These are phyloP conservation scores for Mycalesis mineus DNA, from an alignment of 2,888 invertebrate genomes.

Conservation along the genomic window DNA sequence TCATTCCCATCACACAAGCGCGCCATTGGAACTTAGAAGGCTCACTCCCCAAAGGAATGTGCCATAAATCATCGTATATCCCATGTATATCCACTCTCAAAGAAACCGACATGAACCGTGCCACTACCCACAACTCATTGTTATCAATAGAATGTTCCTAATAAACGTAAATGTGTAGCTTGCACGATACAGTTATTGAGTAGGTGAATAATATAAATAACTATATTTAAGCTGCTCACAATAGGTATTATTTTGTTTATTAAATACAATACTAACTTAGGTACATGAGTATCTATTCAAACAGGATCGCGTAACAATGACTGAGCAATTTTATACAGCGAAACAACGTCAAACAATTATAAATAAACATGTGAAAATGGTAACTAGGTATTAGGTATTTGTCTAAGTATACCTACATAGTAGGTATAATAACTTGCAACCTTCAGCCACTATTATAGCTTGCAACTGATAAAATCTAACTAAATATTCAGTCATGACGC, in stretches of 20 bases:
- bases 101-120: conserved; percentile 27
- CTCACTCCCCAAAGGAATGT: conserved; percentile 59
- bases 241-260: not conserved
- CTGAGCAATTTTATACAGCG: not conserved
- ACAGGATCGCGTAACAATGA: not conserved
- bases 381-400: not conserved
- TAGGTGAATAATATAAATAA: not conserved
- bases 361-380: not conserved
- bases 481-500: no score
- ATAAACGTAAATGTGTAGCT: conserved; percentile 16
- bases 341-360: not conserved
- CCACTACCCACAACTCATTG: conserved; percentile 20
- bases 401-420: not conserved
- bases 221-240: not conserved
- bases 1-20: conserved; percentile 55
- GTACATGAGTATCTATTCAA: not conserved
- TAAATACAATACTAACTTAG: not conserved
- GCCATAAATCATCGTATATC: conserved; percentile 60
- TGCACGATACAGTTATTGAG: conserved; percentile 8
- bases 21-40: conserved; percentile 38
- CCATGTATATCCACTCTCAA: conserved; percentile 35
- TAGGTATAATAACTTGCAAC: no score
- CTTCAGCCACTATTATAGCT: no score
- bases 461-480: no score
- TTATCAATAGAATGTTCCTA: conserved; percentile 26